phyloP scores from a whole-genome alignment of 2,888 invertebrate genomes.

The Trissoscelio sp. region DNA sequence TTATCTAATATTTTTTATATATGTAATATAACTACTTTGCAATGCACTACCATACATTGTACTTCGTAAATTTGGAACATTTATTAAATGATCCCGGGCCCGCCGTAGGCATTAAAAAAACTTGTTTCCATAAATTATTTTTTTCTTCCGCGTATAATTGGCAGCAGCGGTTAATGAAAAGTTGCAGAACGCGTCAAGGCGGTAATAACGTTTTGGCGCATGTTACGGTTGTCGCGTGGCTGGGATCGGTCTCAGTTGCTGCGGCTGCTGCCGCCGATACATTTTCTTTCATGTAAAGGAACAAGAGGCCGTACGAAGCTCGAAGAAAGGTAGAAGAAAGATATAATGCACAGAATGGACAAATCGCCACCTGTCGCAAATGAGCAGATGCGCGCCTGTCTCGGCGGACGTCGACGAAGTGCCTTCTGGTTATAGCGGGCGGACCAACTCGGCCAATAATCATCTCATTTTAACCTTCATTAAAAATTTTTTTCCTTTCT shows the following conservation, averaged over 20 bases:
- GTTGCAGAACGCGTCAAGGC: conserved; percentile 52
- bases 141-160: conserved; percentile 3
- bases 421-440: conserved; percentile 73
- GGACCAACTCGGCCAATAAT: conserved; percentile 55
- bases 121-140: conserved; percentile 1
- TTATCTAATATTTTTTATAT: no score
- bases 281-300: conserved; percentile 38
- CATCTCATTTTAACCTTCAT: conserved; percentile 54
- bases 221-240: conserved; percentile 73
- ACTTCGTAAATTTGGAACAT: no score
- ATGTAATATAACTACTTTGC: no score
- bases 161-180: conserved; percentile 22
- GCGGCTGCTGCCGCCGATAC: conserved; percentile 55
- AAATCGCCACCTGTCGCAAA: conserved; percentile 81
- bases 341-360: conserved; percentile 69
- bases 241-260: conserved; percentile 47
- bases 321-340: conserved; percentile 47
- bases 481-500: conserved; percentile 15
- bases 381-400: conserved; percentile 80
- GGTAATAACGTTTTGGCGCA: conserved; percentile 69
- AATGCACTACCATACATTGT: no score
- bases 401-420: conserved; percentile 74
- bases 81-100: no score
- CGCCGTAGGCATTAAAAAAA: no score
- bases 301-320: conserved; percentile 52